Conservation (phyloP, 2,888 invertebrate genomes). For the Octodonta nipae region DNA sequence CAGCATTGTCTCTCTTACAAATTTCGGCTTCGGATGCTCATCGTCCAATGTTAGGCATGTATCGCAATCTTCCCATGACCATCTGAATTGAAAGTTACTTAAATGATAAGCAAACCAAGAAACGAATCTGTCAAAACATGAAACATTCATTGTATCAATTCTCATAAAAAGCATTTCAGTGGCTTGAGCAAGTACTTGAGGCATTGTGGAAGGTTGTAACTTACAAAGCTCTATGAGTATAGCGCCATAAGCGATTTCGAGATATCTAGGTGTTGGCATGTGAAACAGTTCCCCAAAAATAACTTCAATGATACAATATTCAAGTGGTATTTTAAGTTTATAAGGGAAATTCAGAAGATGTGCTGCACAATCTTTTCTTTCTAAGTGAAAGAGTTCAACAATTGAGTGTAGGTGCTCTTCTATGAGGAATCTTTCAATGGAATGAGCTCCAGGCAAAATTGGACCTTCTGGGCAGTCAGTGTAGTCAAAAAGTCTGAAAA, state of each 20-base stretch:
- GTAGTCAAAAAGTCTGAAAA: slow-evolving; percentile 82
- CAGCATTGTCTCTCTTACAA: slow-evolving; percentile 80
- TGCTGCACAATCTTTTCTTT: slow-evolving; percentile 90
- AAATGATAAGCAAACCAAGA: slow-evolving; percentile 97
- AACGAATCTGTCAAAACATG: slow-evolving; percentile 91
- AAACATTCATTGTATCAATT: slow-evolving; percentile 92
- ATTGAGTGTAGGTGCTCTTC: slow-evolving; percentile 95
- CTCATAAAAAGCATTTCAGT: slow-evolving; percentile 93
- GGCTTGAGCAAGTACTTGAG: slow-evolving; percentile 93
- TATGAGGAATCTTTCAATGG: slow-evolving; percentile 92
- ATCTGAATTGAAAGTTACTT: slow-evolving; percentile 97
- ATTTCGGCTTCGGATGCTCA: slow-evolving; percentile 87
- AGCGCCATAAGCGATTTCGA: slow-evolving; percentile 89
- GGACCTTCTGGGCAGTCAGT: slow-evolving; percentile 93
- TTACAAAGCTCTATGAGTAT: slow-evolving; percentile 94
- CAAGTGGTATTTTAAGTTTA: slow-evolving; percentile 85
- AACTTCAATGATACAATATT: slow-evolving; percentile 96
- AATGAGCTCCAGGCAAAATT: slow-evolving; percentile 86
- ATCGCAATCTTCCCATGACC: slow-evolving; percentile 98
- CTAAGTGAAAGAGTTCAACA: slow-evolving; percentile 71
- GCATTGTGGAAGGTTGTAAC: slow-evolving; percentile 90
- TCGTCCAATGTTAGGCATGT: slow-evolving; percentile 68
- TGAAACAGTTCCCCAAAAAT: slow-evolving; percentile 89
- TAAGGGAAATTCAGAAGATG: slow-evolving; percentile 84
- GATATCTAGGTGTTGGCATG: slow-evolving; percentile 74